Percentiles rank a stretch among this genome's conserved stretches.
Evolutionary conservation across 2,113 vertebrate genomes (phyloP).

Genomic region (Burhinus oedicnemus): DNA sequence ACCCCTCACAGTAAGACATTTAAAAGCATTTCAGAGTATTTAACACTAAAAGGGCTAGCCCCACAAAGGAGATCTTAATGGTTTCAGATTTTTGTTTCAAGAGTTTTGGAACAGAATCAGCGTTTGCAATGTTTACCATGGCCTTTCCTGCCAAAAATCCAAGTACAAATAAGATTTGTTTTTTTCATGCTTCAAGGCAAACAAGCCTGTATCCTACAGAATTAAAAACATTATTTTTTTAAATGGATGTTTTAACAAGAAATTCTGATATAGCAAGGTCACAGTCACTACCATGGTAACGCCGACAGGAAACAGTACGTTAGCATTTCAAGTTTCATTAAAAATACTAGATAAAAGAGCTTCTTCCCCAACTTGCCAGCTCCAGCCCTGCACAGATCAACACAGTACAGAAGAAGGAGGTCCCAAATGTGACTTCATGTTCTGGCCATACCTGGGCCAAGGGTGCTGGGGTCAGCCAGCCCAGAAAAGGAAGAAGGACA

Average conservation of each 20-base stretch:
- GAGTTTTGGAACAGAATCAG: neutral
- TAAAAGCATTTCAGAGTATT: neutral
- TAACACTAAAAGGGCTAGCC: neutral
- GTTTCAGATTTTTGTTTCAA: neutral
- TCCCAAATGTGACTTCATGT: neutral
- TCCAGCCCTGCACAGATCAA: neutral
- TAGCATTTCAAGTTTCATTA: conserved; percentile 2
- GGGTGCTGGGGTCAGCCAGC: neutral
- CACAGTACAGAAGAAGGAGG: neutral
- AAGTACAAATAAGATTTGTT: neutral
- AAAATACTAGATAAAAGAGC: conserved; percentile 19
- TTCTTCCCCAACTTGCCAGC: neutral
- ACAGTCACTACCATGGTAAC: conserved; percentile 19
- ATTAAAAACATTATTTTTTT: neutral
- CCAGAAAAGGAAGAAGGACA: neutral
- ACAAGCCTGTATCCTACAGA: neutral
- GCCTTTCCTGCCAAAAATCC: neutral
- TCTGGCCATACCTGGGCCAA: neutral
- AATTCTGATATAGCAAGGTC: conserved; percentile 17
- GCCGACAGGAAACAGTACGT: neutral
- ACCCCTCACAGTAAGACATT: neutral
- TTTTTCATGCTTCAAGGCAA: conserved; percentile 14
- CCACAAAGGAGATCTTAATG: neutral
- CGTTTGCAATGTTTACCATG: neutral
- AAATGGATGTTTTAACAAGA: conserved; percentile 42